phyloP scores from a whole-genome alignment of 2,113 vertebrate genomes.

The Lepus americanus region DNA sequence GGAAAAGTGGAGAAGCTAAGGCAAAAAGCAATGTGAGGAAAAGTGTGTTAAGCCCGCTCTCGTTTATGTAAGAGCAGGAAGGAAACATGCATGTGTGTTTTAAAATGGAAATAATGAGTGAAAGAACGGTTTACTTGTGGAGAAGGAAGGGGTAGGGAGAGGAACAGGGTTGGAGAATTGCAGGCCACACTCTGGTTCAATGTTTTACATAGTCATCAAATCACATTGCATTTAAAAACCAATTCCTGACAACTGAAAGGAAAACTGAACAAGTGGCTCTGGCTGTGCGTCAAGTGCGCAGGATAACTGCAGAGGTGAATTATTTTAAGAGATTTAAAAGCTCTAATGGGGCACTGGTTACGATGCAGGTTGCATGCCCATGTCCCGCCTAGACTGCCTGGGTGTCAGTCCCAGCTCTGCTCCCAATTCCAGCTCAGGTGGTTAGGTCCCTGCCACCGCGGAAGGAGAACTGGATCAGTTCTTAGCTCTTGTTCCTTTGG shows the following conservation, averaged over 20 bases:
- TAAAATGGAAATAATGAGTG: not conserved
- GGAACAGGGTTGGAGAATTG: too few relatives aligned
- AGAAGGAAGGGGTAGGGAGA: not conserved
- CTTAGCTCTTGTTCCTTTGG: too few relatives aligned
- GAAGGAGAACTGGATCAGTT: too few relatives aligned
- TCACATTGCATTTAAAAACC: not conserved
- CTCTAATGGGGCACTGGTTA: too few relatives aligned
- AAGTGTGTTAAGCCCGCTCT: not conserved
- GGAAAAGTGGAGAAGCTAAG: not conserved
- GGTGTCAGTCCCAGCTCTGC: too few relatives aligned
- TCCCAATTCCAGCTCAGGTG: too few relatives aligned
- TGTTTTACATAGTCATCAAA: not conserved
- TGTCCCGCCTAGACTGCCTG: too few relatives aligned
- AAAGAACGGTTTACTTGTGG: not conserved
- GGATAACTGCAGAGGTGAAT: not conserved
- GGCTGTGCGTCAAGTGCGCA: not conserved
- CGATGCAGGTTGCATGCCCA: too few relatives aligned
- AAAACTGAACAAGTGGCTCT: not conserved
- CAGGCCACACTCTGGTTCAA: not conserved
- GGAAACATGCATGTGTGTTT: not conserved
- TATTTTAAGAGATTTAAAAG: not conserved
- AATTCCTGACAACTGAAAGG: constrained; percentile 27
- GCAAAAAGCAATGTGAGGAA: not conserved
- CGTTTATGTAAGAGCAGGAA: not conserved
- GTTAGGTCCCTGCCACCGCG: too few relatives aligned